A percentile compares a stretch with the other conserved stretches of the same genome.
Evolutionary conservation across 2,797 vertebrate genomes (phyloP).

Genomic region (Epinephelus malabaricus): DNA sequence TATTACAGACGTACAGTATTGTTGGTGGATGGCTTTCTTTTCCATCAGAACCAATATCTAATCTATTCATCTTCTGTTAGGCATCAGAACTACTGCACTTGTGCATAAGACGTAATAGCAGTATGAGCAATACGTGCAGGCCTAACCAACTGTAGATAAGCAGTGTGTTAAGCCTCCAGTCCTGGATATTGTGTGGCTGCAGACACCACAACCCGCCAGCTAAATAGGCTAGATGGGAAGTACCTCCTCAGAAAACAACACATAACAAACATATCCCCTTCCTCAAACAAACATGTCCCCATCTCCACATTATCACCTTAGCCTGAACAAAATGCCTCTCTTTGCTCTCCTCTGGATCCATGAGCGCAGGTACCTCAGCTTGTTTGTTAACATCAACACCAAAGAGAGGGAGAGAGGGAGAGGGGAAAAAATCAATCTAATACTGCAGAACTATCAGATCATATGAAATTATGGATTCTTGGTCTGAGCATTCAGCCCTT

Average conservation of each 20-base stretch:
- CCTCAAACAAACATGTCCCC: conserved; percentile 75
- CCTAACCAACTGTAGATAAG: conserved; percentile 50
- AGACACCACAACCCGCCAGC: conserved; percentile 42
- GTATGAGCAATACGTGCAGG: conserved; percentile 24
- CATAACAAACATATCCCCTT: conserved; percentile 74
- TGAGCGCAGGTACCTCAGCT: conserved; percentile 85
- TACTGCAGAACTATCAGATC: conserved; percentile 94
- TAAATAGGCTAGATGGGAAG: conserved; percentile 57
- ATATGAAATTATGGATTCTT: conserved; percentile 95
- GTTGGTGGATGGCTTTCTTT: conserved; percentile 8
- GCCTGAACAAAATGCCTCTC: conserved; percentile 74
- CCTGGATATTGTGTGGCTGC: conserved; percentile 44
- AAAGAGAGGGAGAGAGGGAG: conserved; percentile 74
- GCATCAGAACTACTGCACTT: conserved; percentile 7
- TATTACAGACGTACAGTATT: background rate
- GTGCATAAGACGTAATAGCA: conserved; percentile 25
- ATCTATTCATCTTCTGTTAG: conserved; percentile 43
- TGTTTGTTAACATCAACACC: conserved; percentile 91
- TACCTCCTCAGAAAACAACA: conserved; percentile 66
- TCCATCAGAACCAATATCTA: conserved; percentile 26
- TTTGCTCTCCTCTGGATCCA: conserved; percentile 75
- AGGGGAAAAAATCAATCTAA: conserved; percentile 90
- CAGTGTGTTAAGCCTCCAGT: conserved; percentile 39
- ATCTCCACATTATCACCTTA: conserved; percentile 77
- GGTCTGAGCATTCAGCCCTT: conserved; percentile 92